A percentile compares a stretch with the other conserved stretches of the same genome.
Evolutionary conservation across 2,797 vertebrate species (phyloP).

Genomic region (Acrocephalus scirpaceus): DNA sequence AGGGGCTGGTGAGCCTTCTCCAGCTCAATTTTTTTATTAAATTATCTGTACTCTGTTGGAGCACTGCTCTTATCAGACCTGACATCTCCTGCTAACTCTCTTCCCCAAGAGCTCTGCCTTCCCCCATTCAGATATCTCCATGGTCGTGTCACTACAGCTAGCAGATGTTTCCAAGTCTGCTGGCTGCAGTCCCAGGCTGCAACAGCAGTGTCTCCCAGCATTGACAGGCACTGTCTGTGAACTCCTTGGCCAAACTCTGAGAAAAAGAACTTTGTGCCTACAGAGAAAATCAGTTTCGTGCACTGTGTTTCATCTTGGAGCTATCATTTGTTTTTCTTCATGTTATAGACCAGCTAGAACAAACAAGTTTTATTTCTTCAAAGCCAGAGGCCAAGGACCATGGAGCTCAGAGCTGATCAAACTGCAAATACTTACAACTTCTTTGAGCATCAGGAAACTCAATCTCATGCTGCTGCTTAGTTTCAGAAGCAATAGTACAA

Average conservation of each 20-base stretch:
- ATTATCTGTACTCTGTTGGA: neutral
- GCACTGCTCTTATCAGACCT: neutral
- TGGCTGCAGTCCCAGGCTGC: constrained; percentile 60
- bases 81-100: neutral
- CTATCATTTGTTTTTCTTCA: constrained; percentile 35
- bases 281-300: constrained; percentile 31
- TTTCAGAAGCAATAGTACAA: constrained; percentile 15
- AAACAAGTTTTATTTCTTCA: constrained; percentile 55
- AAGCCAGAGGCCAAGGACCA: constrained; percentile 38
- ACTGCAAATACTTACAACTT: constrained; percentile 36
- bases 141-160: neutral
- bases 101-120: neutral
- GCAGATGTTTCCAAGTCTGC: constrained; percentile 64
- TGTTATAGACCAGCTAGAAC: constrained; percentile 27
- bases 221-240: constrained; percentile 64
- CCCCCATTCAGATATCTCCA: neutral
- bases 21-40: neutral
- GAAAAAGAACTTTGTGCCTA: constrained; percentile 49
- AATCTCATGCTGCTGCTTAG: constrained; percentile 27
- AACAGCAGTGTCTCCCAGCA: constrained; percentile 23
- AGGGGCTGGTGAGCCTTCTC: neutral
- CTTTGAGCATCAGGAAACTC: constrained; percentile 32
- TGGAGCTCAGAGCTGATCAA: constrained; percentile 14
- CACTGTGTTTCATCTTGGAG: constrained; percentile 47
- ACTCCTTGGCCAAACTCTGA: constrained; percentile 42